Base-by-base conservation (phyloP, 2,113 vertebrate species). In the Solea senegalensis region DNA sequence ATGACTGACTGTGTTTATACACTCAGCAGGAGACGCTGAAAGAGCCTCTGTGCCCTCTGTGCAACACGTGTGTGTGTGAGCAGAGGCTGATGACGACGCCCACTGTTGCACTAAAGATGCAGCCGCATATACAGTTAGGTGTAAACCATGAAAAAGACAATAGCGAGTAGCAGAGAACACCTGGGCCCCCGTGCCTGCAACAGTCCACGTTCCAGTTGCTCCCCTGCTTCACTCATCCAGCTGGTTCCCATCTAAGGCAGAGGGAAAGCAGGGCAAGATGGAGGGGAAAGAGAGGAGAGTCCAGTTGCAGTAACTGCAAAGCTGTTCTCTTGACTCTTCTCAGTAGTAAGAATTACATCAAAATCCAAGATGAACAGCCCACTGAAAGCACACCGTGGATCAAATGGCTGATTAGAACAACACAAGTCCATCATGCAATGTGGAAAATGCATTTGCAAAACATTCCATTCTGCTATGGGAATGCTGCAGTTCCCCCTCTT, bases 161-260 rank as follows among this genome's bases (percentile, higher is more conserved):
- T 4, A 34, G 34, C 51, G 43, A 65, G 21, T 65, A 41, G 68
- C 41, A 51, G 54, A 56, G 50, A 78, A 62, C 83, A 85, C 78
- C 80, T 89, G 67, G 76, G 58, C 41, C 72, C 21, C 63, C 78
- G 80, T 71, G 67, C 65, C 49, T 64, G 67, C 8, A 60, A 63
- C 55, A 39, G 27, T 70, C 26, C 54, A 69, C 65, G 50, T 80
- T 72, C 65, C 69, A 56, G 59, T 12, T 62, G 64, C 63, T 60
- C 55, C 46, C 53, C 62, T 52, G 65, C 66, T 74, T 56, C 40
- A 39, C 64, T 73, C 40, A 43, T 27, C 66, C 88, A 89, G 86
- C 80, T 90, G 89, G 86, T 84, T 90, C 87, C 74, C 80, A 90
- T 88, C 65, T 50, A 26, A 54, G 48, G 65, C 44, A 64, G 57